A percentile compares a stretch with the other conserved stretches of the same genome.
Evolutionary conservation across 2,888 invertebrate genomes (phyloP).

Genomic region (Diabrotica balteata): DNA sequence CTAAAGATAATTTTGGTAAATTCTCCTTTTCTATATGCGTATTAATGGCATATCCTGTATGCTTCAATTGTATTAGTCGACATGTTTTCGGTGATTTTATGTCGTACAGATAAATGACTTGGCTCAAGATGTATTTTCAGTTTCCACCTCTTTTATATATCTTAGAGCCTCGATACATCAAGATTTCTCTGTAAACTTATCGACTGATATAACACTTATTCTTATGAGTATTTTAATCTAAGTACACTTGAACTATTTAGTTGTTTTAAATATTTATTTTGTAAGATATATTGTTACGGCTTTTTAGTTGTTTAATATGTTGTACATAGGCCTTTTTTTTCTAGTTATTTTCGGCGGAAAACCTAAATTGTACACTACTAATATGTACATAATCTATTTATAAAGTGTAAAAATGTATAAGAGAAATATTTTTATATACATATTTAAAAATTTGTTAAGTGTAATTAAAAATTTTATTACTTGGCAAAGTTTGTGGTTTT

Average conservation of each 20-base stretch:
- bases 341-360: constrained; percentile 27
- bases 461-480: constrained; percentile 38
- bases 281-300: not conserved
- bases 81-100: too few species aligned
- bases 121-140: too few species aligned
- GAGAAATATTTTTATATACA: constrained; percentile 44
- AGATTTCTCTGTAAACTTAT: too few species aligned
- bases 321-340: constrained; percentile 27
- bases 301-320: constrained; percentile 6
- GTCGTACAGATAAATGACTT: too few species aligned
- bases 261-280: constrained; percentile 14
- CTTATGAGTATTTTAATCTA: too few species aligned
- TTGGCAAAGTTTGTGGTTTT: constrained; percentile 22
- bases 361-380: constrained; percentile 32
- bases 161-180: too few species aligned
- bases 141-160: too few species aligned
- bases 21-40: too few species aligned
- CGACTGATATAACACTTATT: too few species aligned
- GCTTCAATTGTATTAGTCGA: too few species aligned
- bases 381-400: constrained; percentile 42
- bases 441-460: constrained; percentile 41
- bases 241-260: constrained; percentile 1
- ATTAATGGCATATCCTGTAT: too few species aligned
- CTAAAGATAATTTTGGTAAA: too few species aligned
- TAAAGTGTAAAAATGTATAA: constrained; percentile 41